Evolutionary conservation across 2,797 vertebrate genomes (phyloP).

Genomic region (Macropus fuliginosus): DNA sequence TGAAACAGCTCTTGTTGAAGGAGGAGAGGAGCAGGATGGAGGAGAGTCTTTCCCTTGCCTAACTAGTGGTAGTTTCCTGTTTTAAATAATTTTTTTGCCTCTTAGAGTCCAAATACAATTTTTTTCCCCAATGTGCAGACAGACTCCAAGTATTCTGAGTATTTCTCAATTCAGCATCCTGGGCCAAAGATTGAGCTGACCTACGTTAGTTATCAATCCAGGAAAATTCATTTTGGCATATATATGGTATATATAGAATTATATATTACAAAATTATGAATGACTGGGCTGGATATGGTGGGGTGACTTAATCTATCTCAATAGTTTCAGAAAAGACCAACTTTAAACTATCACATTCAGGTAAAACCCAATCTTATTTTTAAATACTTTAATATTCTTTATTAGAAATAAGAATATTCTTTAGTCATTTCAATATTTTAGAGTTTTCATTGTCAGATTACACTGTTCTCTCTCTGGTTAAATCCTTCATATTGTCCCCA

Average conservation of each 20-base stretch:
- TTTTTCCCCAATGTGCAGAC: background rate
- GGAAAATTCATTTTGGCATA: background rate
- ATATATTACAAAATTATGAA: background rate
- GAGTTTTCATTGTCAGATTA: background rate
- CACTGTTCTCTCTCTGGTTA: background rate
- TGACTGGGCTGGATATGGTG: background rate
- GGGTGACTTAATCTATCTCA: background rate
- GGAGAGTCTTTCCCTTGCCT: background rate
- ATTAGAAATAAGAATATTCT: background rate
- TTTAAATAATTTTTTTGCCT: background rate
- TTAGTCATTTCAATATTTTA: background rate
- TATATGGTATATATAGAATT: background rate
- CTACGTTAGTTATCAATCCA: background rate
- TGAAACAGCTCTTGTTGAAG: background rate
- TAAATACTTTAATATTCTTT: background rate
- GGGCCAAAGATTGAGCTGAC: background rate
- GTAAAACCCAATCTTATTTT: background rate
- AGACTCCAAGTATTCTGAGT: background rate
- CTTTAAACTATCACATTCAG: background rate
- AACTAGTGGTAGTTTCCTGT: background rate
- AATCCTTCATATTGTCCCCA: background rate
- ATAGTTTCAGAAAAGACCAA: background rate
- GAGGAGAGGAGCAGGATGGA: background rate
- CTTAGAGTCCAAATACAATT: background rate
- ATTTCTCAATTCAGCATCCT: background rate